A percentile compares a stretch with the other conserved stretches of the same genome.
phyloP scores from a whole-genome alignment of 2,888 invertebrate genomes.

The Mythimna ferrago region DNA sequence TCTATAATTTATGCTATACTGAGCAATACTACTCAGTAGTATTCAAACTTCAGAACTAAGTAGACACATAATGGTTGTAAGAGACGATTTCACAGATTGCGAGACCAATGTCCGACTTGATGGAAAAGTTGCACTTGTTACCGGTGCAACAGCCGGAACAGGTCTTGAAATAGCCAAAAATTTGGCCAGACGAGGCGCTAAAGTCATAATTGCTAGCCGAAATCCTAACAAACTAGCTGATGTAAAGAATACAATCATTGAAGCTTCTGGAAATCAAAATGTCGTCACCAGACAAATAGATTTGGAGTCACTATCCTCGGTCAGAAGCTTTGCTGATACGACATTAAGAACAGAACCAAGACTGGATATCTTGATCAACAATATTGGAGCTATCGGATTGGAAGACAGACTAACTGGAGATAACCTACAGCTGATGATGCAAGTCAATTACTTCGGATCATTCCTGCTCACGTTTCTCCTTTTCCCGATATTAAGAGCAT shows the following conservation, averaged over 20 bases:
- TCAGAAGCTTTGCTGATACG: conserved; percentile 90
- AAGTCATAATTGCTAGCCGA: conserved; percentile 90
- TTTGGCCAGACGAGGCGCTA: conserved; percentile 88
- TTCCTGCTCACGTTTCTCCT: conserved; percentile 80
- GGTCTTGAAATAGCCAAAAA: conserved; percentile 82
- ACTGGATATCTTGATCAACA: conserved; percentile 85
- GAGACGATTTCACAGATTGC: conserved; percentile 76
- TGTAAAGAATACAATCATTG: conserved; percentile 70
- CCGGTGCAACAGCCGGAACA: conserved; percentile 81
- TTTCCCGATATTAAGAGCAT: conserved; percentile 75
- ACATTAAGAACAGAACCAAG: conserved; percentile 85
- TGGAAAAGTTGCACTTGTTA: conserved; percentile 83
- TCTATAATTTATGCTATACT: too few species aligned
- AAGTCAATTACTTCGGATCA: conserved; percentile 86
- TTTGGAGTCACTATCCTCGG: conserved; percentile 86
- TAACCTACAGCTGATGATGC: conserved; percentile 91
- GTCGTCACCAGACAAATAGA: conserved; percentile 83
- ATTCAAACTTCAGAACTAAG: conserved; percentile 13
- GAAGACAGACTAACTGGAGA: conserved; percentile 89
- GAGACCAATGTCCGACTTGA: conserved; percentile 73
- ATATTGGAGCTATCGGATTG: conserved; percentile 87
- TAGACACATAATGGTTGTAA: conserved; percentile 59
- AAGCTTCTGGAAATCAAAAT: conserved; percentile 70
- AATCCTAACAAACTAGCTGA: conserved; percentile 76
- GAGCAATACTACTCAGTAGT: conserved; percentile 44